These are phyloP conservation scores for Oophaga pumilio DNA, from an alignment of 2,113 vertebrate species.

Conservation along the genomic window DNA sequence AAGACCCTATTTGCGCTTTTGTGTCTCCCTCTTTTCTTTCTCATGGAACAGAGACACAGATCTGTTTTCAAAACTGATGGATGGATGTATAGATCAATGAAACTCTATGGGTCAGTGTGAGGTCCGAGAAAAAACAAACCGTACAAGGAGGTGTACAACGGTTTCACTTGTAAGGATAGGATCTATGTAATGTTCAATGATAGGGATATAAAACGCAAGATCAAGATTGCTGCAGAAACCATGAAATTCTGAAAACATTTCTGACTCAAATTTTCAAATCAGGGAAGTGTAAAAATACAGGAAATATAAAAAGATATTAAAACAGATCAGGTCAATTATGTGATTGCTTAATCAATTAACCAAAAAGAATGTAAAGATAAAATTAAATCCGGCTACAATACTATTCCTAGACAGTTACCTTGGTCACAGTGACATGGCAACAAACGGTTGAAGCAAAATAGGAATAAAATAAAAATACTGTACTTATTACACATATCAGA, in stretches of 20 bases:
- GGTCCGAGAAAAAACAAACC: too few relatives aligned
- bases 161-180: too few relatives aligned
- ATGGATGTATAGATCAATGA: too few relatives aligned
- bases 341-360: not conserved
- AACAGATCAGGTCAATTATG: not conserved
- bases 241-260: not conserved
- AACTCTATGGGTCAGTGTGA: too few relatives aligned
- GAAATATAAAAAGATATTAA: not conserved
- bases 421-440: slow-evolving; percentile 4
- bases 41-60: too few relatives aligned
- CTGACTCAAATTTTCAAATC: not conserved
- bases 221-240: not conserved
- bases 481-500: not conserved
- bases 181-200: not conserved
- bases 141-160: too few relatives aligned
- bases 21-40: too few relatives aligned
- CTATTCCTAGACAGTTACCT: not conserved
- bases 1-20: too few relatives aligned
- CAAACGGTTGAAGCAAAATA: not conserved
- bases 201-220: not conserved
- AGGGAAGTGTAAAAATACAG: not conserved
- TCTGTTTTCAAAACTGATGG: too few relatives aligned
- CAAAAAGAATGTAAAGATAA: not conserved
- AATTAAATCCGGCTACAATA: not conserved
- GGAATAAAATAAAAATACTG: not conserved